phyloP scores from a whole-genome alignment of 2,113 vertebrate species.

The Strigops habroptila region DNA sequence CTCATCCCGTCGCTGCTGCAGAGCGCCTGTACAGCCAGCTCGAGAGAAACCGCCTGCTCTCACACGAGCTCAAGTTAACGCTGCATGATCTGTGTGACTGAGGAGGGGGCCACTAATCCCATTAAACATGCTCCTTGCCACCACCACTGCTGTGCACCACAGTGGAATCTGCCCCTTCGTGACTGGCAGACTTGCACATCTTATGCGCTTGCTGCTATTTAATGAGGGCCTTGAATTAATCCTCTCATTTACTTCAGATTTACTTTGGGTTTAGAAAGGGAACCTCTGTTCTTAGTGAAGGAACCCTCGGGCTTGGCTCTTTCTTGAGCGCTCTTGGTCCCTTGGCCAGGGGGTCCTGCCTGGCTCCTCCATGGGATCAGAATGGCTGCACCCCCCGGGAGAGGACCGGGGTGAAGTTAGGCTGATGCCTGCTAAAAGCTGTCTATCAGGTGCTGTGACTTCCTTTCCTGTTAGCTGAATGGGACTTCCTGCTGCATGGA shows the following conservation, averaged over 20 bases:
- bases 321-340: neutral
- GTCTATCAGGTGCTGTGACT: neutral
- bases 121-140: conserved; percentile 39
- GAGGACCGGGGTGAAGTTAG: neutral
- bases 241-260: conserved; percentile 4
- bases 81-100: conserved; percentile 82
- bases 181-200: conserved; percentile 5
- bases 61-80: conserved; percentile 79
- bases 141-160: conserved; percentile 57
- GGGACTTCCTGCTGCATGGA: conserved; percentile 36
- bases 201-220: conserved; percentile 35
- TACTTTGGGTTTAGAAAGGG: neutral
- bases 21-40: conserved; percentile 78
- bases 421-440: neutral
- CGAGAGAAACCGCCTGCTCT: conserved; percentile 79
- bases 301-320: neutral
- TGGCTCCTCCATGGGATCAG: neutral
- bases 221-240: neutral
- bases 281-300: neutral
- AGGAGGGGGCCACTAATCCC: conserved; percentile 65
- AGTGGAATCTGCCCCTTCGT: conserved; percentile 27
- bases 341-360: neutral
- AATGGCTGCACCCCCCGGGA: neutral
- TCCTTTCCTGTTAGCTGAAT: neutral
- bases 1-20: conserved; percentile 45